Percentiles rank a stretch among this genome's conserved stretches.
Conservation (phyloP, 1,140 invertebrate species). For the Leptinotarsa defecta region DNA sequence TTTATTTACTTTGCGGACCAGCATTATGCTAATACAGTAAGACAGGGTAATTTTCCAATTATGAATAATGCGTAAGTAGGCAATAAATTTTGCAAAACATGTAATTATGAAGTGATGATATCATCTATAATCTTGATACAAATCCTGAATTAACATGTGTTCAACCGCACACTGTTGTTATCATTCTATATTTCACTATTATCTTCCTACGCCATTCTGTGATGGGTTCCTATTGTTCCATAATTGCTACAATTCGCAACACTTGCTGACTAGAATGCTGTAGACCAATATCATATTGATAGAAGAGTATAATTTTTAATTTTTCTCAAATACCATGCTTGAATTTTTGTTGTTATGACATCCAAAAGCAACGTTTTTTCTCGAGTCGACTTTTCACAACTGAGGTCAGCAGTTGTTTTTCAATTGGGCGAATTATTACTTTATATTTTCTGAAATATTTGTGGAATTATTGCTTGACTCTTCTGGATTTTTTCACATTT, state of each 20-base stretch:
- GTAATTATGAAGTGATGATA: conserved; percentile 13
- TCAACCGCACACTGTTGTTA: background rate
- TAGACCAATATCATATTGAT: too few relatives aligned
- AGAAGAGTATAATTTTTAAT: too few relatives aligned
- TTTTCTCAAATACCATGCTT: too few relatives aligned
- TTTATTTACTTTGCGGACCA: background rate
- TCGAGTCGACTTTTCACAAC: too few relatives aligned
- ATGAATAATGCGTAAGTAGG: conserved; percentile 1
- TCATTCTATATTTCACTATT: background rate
- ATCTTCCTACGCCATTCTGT: background rate
- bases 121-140: conserved; percentile 11
- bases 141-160: conserved; percentile 2
- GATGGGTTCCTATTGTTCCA: background rate
- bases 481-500: too few relatives aligned
- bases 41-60: conserved; percentile 7
- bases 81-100: conserved; percentile 16
- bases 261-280: too few relatives aligned
- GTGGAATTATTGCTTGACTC: too few relatives aligned
- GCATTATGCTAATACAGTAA: conserved; percentile 4
- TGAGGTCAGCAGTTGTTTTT: too few relatives aligned
- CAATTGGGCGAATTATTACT: too few relatives aligned
- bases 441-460: too few relatives aligned
- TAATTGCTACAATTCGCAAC: background rate
- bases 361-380: too few relatives aligned
- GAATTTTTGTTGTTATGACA: too few relatives aligned